Evolutionary conservation across 2,888 invertebrate species (phyloP).

Genomic region (Plutella xylostella): DNA sequence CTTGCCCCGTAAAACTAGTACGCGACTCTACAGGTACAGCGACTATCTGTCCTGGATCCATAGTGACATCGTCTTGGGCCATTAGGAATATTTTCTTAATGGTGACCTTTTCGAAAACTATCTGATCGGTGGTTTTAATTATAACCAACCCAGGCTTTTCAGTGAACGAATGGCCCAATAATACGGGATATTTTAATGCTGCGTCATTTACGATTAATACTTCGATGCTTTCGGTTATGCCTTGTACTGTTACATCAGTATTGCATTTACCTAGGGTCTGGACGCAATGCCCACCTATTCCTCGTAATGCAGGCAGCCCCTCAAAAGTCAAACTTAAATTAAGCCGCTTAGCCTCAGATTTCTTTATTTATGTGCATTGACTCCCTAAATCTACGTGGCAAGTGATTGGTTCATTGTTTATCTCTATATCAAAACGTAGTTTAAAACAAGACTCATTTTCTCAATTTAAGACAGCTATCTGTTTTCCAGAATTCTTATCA

Average conservation of each 20-base stretch:
- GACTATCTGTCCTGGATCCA: too few species aligned
- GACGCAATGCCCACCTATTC: slow-evolving; percentile 9
- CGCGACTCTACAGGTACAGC: neutral
- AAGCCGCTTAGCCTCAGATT: neutral
- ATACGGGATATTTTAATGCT: too few species aligned
- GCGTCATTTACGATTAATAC: too few species aligned
- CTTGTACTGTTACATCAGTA: slow-evolving; percentile 3
- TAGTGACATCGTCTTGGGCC: too few species aligned
- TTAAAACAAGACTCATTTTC: too few species aligned
- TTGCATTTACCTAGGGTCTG: slow-evolving; percentile 4
- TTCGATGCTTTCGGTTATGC: slow-evolving; percentile 3
- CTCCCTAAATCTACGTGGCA: slow-evolving; percentile 3
- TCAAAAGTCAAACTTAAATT: too few species aligned
- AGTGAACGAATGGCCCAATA: too few species aligned
- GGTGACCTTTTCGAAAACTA: neutral
- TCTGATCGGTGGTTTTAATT: neutral
- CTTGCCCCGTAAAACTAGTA: neutral
- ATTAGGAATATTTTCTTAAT: neutral
- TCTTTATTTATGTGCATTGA: neutral
- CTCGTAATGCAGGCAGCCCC: slow-evolving; percentile 8
- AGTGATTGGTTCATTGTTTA: neutral
- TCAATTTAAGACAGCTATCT: too few species aligned
- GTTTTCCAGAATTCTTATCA: too few species aligned
- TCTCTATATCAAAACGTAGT: neutral
- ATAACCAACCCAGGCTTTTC: neutral